Evolutionary conservation across 2,113 vertebrate genomes (phyloP).

Genomic region (Coptodon rendalli): DNA sequence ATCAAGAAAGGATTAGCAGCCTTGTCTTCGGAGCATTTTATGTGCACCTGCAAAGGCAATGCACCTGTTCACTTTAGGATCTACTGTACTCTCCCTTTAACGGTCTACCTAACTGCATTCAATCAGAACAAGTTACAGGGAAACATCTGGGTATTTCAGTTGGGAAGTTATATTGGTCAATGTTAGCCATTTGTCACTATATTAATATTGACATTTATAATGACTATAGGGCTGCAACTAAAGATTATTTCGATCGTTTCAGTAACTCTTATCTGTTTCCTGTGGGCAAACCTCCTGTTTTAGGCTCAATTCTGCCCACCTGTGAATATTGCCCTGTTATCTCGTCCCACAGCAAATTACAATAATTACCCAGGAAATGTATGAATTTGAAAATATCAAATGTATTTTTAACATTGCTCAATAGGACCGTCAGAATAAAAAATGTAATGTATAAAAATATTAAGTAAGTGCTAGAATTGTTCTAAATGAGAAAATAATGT

Average conservation of each 20-base stretch:
- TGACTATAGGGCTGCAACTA: background rate
- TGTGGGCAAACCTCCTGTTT: background rate
- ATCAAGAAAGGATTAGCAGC: background rate
- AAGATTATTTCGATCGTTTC: background rate
- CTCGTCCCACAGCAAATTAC: rapidly evolving
- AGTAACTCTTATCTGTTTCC: background rate
- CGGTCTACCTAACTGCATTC: background rate
- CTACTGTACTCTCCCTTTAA: background rate
- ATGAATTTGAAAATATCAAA: background rate
- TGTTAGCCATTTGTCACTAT: background rate
- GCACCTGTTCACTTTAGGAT: background rate
- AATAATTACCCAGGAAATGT: background rate
- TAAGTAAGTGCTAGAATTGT: rapidly evolving
- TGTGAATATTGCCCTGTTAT: background rate
- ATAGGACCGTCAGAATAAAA: rapidly evolving
- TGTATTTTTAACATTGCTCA: background rate
- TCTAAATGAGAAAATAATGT: background rate
- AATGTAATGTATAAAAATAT: background rate
- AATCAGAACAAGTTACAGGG: background rate
- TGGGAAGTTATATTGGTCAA: background rate
- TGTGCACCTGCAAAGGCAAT: background rate
- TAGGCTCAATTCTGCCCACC: background rate
- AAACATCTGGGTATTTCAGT: background rate
- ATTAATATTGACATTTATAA: background rate
- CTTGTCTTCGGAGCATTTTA: background rate